Percentiles rank a stretch among this genome's conserved stretches.
These are phyloP conservation scores for Danio choprae DNA, from an alignment of 2,797 vertebrate species.

Conservation along the genomic window DNA sequence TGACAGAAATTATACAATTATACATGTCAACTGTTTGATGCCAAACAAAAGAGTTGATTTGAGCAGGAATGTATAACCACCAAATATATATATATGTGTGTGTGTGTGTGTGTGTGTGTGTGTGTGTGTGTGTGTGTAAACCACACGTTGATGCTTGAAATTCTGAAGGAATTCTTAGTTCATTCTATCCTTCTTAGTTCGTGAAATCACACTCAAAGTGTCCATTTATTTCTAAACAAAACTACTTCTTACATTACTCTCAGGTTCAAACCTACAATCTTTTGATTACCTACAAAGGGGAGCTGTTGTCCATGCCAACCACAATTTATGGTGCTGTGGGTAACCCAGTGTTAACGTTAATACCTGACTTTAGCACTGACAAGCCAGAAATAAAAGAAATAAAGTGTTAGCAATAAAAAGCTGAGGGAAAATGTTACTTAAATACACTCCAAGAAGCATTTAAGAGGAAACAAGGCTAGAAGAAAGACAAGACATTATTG, in stretches of 20 bases:
- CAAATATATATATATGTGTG: no score
- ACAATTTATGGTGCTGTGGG: not conserved
- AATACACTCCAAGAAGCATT: not conserved
- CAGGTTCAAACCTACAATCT: not conserved
- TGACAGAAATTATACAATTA: no score
- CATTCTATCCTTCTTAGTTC: no score
- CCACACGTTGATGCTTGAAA: no score
- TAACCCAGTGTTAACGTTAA: not conserved
- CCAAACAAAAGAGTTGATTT: no score
- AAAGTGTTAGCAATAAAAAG: slow-evolving; percentile 2
- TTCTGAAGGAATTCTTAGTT: no score
- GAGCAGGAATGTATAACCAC: no score
- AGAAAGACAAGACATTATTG: slow-evolving; percentile 8
- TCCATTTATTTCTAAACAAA: not conserved
- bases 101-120: no score
- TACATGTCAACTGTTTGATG: no score
- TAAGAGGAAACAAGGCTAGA: not conserved
- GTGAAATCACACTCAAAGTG: accelerated
- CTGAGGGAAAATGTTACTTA: not conserved
- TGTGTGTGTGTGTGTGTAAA: no score
- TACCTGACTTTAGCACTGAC: slow-evolving; percentile 1
- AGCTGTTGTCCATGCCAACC: not conserved
- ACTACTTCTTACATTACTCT: not conserved
- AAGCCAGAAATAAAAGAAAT: slow-evolving; percentile 9
- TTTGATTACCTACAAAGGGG: not conserved